Conservation (phyloP, 2,113 vertebrate genomes). For the Herpailurus yagouaroundi region DNA sequence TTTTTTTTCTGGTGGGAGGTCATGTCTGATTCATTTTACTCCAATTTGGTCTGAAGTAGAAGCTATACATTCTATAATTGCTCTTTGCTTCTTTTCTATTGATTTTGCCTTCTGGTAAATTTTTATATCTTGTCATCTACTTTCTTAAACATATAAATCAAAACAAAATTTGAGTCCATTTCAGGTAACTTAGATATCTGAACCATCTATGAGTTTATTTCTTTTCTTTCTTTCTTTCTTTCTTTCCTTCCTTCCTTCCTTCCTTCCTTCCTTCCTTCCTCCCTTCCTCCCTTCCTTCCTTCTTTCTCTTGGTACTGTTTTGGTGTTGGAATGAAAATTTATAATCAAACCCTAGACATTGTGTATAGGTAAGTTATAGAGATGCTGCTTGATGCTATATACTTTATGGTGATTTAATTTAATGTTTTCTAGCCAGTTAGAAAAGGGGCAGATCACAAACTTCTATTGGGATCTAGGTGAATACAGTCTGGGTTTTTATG, state of each 20-base stretch:
- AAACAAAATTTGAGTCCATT: background rate
- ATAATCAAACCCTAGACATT: background rate
- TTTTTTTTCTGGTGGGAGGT: background rate
- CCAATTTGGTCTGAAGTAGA: background rate
- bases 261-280: accelerated
- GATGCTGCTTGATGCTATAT: background rate
- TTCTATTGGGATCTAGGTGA: background rate
- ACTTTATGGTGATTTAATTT: background rate
- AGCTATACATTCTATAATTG: background rate
- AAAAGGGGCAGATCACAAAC: background rate
- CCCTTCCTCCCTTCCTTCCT: background rate
- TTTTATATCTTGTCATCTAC: background rate
- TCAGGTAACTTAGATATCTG: background rate
- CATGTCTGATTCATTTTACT: background rate
- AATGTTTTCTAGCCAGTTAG: background rate
- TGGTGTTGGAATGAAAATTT: background rate
- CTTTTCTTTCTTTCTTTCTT: background rate
- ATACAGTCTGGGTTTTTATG: background rate
- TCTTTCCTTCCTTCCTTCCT: background rate
- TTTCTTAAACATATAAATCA: constrained; percentile 12
- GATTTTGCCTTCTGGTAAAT: background rate
- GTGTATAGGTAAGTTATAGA: background rate
- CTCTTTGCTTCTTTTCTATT: background rate
- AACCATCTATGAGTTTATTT: background rate
- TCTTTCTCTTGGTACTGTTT: background rate